Conservation (phyloP, 2,888 invertebrate genomes). For the Sipha maydis region DNA sequence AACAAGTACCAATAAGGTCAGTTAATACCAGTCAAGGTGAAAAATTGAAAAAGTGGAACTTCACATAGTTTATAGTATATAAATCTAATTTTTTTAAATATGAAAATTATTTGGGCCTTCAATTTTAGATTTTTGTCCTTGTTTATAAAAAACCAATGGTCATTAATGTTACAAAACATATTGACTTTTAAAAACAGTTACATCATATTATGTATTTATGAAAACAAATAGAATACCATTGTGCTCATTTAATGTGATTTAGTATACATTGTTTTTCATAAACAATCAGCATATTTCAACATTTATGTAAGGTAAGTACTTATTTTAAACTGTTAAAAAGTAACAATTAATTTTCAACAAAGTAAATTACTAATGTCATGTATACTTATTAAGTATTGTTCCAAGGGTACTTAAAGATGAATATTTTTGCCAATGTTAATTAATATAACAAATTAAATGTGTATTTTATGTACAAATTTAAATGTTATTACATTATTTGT, state of each 20-base stretch:
- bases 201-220: neutral
- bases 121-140: neutral
- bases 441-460: neutral
- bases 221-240: neutral
- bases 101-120: neutral
- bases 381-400: neutral
- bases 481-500: too few relatives aligned
- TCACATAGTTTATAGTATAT: neutral
- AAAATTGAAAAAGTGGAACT: neutral
- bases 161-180: neutral
- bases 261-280: neutral
- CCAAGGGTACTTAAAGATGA: neutral
- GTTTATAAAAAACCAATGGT: slow-evolving; percentile 7
- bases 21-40: neutral
- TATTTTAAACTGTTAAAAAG: neutral
- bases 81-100: neutral
- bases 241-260: neutral
- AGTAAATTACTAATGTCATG: neutral
- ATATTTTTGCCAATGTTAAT: neutral
- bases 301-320: neutral
- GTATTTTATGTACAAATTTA: neutral
- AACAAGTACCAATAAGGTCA: neutral
- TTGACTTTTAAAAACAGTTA: neutral
- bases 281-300: neutral
- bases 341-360: neutral